A percentile compares a stretch with the other conserved stretches of the same genome.
Evolutionary conservation across 2,113 vertebrate species (phyloP).

Genomic region (Siniperca chuatsi): DNA sequence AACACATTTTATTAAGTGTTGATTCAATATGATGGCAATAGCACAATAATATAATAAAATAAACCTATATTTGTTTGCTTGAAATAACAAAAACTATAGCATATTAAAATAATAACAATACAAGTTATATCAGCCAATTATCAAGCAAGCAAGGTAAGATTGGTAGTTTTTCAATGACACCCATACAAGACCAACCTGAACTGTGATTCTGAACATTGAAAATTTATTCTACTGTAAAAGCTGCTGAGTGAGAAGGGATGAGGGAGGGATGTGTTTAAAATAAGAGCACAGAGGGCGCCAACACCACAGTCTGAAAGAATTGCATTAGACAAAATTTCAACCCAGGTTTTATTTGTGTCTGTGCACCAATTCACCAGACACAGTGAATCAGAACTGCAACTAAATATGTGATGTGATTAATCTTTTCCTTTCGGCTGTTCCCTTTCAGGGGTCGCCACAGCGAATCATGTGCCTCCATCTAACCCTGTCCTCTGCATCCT

Average conservation of each 20-base stretch:
- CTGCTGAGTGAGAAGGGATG: neutral
- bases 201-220: neutral
- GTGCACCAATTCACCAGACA: neutral
- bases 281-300: neutral
- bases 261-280: neutral
- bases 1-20: conserved; percentile 8
- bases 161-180: neutral
- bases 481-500: no score
- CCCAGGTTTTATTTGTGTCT: neutral
- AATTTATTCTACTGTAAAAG: neutral
- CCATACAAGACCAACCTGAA: neutral
- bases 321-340: neutral
- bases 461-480: no score
- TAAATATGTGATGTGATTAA: neutral
- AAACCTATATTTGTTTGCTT: conserved; percentile 10
- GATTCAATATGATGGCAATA: neutral
- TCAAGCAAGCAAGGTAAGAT: neutral
- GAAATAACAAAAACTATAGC: neutral
- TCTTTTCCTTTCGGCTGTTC: no score
- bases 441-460: no score
- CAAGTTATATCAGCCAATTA: neutral
- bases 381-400: neutral
- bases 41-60: neutral
- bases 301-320: neutral
- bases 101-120: neutral